These are phyloP conservation scores for Platorchestia sp. DNA, from an alignment of 1,140 invertebrate genomes.

Conservation along the genomic window DNA sequence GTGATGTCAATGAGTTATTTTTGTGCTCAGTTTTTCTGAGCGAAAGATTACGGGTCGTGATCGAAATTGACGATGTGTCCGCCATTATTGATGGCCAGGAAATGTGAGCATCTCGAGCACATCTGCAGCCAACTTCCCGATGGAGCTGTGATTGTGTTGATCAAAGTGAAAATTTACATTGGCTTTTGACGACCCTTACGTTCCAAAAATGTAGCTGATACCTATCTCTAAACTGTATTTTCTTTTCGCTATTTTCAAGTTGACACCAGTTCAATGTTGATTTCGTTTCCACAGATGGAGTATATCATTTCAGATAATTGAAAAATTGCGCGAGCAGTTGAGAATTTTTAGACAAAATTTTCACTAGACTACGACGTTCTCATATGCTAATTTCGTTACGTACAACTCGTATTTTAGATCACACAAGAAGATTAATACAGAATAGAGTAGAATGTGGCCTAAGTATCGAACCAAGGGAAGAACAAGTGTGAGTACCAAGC, in stretches of 20 bases:
- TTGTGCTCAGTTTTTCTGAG: neutral
- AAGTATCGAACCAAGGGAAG: too few relatives aligned
- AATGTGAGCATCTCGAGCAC: neutral
- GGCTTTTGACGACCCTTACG: neutral
- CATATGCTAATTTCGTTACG: neutral
- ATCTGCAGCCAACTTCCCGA: neutral
- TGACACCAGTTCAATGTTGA: neutral
- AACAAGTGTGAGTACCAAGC: too few relatives aligned
- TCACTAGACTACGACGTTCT: neutral
- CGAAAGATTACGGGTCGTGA: neutral
- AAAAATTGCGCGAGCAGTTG: neutral
- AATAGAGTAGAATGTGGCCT: too few relatives aligned
- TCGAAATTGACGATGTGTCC: neutral
- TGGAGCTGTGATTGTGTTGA: neutral
- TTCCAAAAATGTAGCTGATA: neutral
- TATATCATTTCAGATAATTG: neutral
- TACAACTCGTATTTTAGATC: neutral
- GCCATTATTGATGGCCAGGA: neutral
- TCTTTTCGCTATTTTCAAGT: neutral
- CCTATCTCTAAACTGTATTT: neutral
- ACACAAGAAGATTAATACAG: neutral
- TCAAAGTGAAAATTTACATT: neutral
- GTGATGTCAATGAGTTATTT: neutral
- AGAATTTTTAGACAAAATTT: neutral
- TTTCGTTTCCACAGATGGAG: neutral